Conservation (phyloP, 1,140 invertebrate species). For the Cyrtorhinus lividipennis region DNA sequence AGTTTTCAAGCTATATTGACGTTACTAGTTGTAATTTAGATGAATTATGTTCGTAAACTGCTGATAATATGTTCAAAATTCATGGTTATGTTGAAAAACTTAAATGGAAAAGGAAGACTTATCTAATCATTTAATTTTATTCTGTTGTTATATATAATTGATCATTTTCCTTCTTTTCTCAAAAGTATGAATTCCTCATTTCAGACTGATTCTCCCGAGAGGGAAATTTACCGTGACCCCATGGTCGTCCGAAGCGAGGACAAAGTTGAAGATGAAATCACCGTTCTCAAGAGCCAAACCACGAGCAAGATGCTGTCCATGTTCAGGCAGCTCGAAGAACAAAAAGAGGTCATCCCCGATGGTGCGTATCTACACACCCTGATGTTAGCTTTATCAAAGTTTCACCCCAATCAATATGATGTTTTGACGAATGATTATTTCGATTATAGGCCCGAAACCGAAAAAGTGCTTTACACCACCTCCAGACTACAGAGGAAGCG, state of each 20-base stretch:
- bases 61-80: too few relatives aligned
- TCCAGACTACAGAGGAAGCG: conserved; percentile 45
- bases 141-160: too few relatives aligned
- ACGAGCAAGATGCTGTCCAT: conserved; percentile 68
- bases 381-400: background rate
- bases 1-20: too few relatives aligned
- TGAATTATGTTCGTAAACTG: too few relatives aligned
- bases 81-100: too few relatives aligned
- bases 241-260: conserved; percentile 52
- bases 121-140: too few relatives aligned
- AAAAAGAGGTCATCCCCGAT: conserved; percentile 40
- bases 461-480: conserved; percentile 79
- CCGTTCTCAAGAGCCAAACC: conserved; percentile 52
- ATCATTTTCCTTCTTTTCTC: too few relatives aligned
- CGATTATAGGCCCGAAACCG: conserved; percentile 49
- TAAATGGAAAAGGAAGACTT: too few relatives aligned
- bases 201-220: conserved; percentile 50
- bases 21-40: too few relatives aligned
- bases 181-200: too few relatives aligned
- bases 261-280: conserved; percentile 37
- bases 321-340: conserved; percentile 73
- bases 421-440: too few relatives aligned
- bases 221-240: conserved; percentile 60
- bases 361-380: too few relatives aligned
- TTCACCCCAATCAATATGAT: conserved; percentile 3